Evolutionary conservation across 2,797 vertebrate genomes (phyloP).

Genomic region (Somateria mollissima): DNA sequence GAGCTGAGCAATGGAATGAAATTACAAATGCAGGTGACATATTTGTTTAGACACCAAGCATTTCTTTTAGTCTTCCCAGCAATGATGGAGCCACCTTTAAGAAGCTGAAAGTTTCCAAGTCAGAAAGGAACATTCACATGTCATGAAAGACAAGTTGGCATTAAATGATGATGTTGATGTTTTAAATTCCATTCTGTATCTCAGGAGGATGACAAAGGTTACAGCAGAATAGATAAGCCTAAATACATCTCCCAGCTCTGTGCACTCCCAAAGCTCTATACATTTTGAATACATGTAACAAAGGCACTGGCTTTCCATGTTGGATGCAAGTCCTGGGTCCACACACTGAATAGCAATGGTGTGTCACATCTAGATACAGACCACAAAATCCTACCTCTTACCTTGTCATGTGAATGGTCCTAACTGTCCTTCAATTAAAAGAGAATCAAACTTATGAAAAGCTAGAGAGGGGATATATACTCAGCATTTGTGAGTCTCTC

Average conservation of each 20-base stretch:
- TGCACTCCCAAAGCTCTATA: neutral
- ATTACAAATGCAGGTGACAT: neutral
- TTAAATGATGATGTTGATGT: neutral
- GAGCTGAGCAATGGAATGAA: neutral
- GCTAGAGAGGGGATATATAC: neutral
- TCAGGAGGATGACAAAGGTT: neutral
- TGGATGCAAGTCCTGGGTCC: neutral
- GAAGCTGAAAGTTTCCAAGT: neutral
- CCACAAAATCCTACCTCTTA: neutral
- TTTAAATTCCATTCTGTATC: neutral
- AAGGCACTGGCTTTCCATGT: neutral
- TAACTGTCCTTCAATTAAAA: neutral
- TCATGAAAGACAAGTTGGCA: neutral
- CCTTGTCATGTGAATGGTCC: neutral
- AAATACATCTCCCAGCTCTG: neutral
- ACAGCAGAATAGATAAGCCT: neutral
- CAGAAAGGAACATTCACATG: neutral
- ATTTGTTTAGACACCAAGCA: neutral
- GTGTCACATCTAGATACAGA: neutral
- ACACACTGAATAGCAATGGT: neutral
- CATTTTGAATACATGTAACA: neutral
- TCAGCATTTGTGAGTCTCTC: neutral
- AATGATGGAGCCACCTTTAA: neutral
- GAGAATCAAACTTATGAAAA: neutral
- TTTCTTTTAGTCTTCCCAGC: neutral